phyloP scores from a whole-genome alignment of 2,113 vertebrate genomes.

The Hippocampus mohnikei region DNA sequence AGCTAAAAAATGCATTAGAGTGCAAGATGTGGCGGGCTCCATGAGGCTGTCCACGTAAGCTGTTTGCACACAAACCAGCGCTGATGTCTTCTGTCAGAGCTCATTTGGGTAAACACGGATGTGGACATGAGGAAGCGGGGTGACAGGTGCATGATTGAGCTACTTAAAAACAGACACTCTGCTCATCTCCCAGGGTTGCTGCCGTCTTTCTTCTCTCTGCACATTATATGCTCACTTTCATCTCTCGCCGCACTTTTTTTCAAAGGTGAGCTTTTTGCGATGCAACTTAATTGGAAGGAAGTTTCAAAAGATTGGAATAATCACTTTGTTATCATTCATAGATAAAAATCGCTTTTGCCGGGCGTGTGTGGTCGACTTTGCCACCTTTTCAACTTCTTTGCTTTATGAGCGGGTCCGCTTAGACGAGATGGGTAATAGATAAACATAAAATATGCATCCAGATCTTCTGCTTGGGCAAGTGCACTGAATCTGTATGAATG shows the following conservation, averaged over 20 bases:
- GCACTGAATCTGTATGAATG: constrained; percentile 72
- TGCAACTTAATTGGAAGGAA: constrained; percentile 40
- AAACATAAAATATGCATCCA: constrained; percentile 71
- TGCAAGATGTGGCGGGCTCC: constrained; percentile 33
- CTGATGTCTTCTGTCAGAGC: constrained; percentile 77
- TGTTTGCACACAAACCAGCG: constrained; percentile 65
- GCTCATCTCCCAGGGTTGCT: constrained; percentile 60
- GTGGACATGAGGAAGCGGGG: constrained; percentile 82
- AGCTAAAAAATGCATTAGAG: constrained; percentile 46
- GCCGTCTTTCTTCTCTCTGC: constrained; percentile 34
- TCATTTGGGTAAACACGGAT: constrained; percentile 85
- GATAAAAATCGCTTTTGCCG: constrained; percentile 3
- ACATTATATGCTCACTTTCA: constrained; percentile 54
- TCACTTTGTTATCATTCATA: constrained; percentile 35
- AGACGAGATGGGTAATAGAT: constrained; percentile 67
- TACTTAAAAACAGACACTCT: constrained; percentile 86
- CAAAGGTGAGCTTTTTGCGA: constrained; percentile 2
- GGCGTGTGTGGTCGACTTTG: constrained; percentile 47
- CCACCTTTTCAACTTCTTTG: constrained; percentile 58
- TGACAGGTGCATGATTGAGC: constrained; percentile 86
- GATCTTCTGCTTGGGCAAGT: constrained; percentile 70
- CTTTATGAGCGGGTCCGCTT: constrained; percentile 46
- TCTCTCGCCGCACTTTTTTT: constrained; percentile 20
- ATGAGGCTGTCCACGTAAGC: constrained; percentile 49
- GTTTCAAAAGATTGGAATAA: constrained; percentile 30